Evolutionary conservation across 92 coral and sea anemone genomes (phyloP).

Genomic region (Anthopleura xanthogrammica): DNA sequence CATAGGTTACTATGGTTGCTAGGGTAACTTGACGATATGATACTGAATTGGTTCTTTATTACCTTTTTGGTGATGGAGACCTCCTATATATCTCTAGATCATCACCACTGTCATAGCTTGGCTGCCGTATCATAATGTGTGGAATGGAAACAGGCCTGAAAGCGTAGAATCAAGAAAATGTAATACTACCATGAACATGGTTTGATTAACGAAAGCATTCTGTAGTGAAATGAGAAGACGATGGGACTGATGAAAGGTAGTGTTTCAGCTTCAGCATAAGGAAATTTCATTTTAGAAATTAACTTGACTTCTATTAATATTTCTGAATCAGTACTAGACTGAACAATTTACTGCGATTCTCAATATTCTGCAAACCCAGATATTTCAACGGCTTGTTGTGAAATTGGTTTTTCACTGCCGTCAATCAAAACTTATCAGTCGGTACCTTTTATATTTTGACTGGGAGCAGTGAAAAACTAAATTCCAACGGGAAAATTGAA

Average conservation of each 20-base stretch:
- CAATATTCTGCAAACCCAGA: too few relatives aligned
- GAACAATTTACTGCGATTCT: too few relatives aligned
- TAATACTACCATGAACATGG: not conserved
- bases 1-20: too few relatives aligned
- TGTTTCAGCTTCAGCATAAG: not conserved
- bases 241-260: too few relatives aligned
- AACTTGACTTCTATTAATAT: not conserved
- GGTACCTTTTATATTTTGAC: too few relatives aligned
- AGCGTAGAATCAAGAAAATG: not conserved
- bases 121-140: constrained; percentile 71
- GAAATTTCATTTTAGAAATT: not conserved
- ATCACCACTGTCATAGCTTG: constrained; percentile 60
- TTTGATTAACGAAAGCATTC: too few relatives aligned
- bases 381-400: too few relatives aligned
- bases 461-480: too few relatives aligned
- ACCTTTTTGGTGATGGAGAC: constrained; percentile 18
- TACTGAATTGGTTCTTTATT: not conserved
- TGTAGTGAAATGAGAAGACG: too few relatives aligned
- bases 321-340: not conserved
- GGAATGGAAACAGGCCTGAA: constrained; percentile 59
- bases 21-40: not conserved
- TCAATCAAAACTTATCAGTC: too few relatives aligned
- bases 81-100: constrained; percentile 14
- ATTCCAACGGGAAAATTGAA: too few relatives aligned
- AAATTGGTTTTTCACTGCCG: too few relatives aligned